Conservation (phyloP, 2,888 invertebrate genomes). For the Pteria penguin region DNA sequence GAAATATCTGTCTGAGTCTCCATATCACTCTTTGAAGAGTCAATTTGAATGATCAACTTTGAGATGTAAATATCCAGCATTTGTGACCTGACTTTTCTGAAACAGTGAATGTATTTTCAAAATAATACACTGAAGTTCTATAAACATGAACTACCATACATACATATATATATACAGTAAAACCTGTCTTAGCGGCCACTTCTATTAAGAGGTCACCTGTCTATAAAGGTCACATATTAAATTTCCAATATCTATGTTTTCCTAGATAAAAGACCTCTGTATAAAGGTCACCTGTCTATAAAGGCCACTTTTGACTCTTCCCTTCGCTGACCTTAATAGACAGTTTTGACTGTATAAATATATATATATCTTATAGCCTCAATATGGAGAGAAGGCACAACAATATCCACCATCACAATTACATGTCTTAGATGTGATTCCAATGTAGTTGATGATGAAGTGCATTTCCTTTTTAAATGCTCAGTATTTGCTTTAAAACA, state of each 20-base stretch:
- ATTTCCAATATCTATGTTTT: no score
- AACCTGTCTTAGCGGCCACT: no score
- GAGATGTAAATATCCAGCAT: slow-evolving; percentile 26
- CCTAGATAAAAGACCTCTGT: no score
- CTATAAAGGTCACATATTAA: no score
- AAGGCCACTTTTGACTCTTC: no score
- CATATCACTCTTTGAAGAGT: background rate
- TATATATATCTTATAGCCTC: background rate
- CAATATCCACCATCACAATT: background rate
- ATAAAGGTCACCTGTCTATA: no score
- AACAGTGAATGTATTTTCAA: background rate
- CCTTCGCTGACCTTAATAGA: no score
- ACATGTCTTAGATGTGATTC: background rate
- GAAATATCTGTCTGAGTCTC: background rate
- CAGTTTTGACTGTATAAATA: no score
- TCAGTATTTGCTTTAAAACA: background rate
- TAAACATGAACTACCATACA: no score
- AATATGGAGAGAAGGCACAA: background rate
- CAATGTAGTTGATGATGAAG: background rate
- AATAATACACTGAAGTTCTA: no score
- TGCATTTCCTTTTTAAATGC: background rate
- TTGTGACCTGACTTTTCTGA: slow-evolving; percentile 13
- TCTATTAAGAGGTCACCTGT: no score
- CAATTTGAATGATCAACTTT: slow-evolving; percentile 13
- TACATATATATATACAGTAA: no score